Base-by-base conservation (phyloP, 2,113 vertebrate genomes). In the Trichomycterus rosablanca region DNA sequence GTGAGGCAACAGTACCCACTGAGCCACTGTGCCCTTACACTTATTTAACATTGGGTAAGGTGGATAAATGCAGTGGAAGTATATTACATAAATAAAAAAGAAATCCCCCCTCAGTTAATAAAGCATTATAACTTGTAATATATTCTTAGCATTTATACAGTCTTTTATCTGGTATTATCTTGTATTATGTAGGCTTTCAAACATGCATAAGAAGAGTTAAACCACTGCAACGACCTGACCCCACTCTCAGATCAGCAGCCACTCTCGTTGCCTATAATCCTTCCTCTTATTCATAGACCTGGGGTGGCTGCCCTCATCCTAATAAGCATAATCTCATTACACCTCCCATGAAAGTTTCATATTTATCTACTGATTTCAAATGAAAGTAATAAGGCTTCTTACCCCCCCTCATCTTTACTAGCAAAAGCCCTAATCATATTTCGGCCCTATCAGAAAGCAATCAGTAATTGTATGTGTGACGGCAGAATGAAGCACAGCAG, bases 301-400 rank as follows among this genome's bases (percentile, higher is more conserved):
- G 89, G 89, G 91, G 88, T 86, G 85, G 61, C 84, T 81, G 85
- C 87, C 87, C 88, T 87, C 85, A 80, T 86, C 87, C 90, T 91
- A 92, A 93, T 91, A 92, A 91, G 88, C 88, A 92, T 92, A 92
- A 92, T 92, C 90, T 92, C 90, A 93, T 93, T 92, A 92, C 88
- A 90, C 86, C 87, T 90, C 88, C 91, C 91, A 91, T 91, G 91
- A 91, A 92, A 92, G 87, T 92, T 90, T 91, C 89, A 89, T 92
- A 90, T 93, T 93, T 92, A 93, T 92, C 91, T 92, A 87, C 87
- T 91, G 89, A 92, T 92, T 93, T 92, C 89, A 93, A 93, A 93
- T 92, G 89, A 93, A 93, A 91, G 89, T 93, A 93, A 93, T 93
- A 93, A 92, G 90, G 90, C 90, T 91, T 89, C 86, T 67, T 40